A percentile compares a stretch with the other conserved stretches of the same genome.
phyloP scores from a whole-genome alignment of 2,888 invertebrate genomes.

The Noctuana brunneofusca region DNA sequence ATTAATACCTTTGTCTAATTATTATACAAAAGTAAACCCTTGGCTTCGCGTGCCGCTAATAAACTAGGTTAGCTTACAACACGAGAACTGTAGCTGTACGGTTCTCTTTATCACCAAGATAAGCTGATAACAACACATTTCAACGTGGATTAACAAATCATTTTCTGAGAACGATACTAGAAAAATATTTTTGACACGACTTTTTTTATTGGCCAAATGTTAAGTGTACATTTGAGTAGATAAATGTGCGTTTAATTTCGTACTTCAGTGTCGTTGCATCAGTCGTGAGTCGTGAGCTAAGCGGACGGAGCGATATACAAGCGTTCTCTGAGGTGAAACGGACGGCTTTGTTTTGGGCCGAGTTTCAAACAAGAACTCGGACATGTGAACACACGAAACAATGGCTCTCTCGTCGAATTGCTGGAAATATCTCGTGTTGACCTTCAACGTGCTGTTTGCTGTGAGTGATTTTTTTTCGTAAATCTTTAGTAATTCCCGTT shows the following conservation, averaged over 20 bases:
- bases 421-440: constrained; percentile 78
- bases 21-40: constrained; percentile 47
- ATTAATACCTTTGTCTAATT: constrained; percentile 54
- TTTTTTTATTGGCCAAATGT: constrained; percentile 34
- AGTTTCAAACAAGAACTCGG: constrained; percentile 65
- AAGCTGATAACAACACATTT: constrained; percentile 61
- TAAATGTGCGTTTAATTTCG: constrained; percentile 72
- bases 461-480: constrained; percentile 61
- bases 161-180: constrained; percentile 49
- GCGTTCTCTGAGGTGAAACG: constrained; percentile 74
- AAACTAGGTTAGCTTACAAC: constrained; percentile 71
- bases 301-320: constrained; percentile 55
- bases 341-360: constrained; percentile 70
- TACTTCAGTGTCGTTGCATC: constrained; percentile 67
- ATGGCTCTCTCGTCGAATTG: constrained; percentile 78
- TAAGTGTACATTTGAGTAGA: constrained; percentile 35
- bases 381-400: constrained; percentile 69
- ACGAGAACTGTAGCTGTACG: constrained; percentile 40
- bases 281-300: constrained; percentile 52
- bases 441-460: constrained; percentile 75
- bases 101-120: constrained; percentile 61
- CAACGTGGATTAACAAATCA: constrained; percentile 45
- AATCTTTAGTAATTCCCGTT: constrained; percentile 45
- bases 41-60: constrained; percentile 41
- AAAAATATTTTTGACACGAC: constrained; percentile 38